phyloP scores from a whole-genome alignment of 2,113 vertebrate genomes.

The Tragulus kanchil region DNA sequence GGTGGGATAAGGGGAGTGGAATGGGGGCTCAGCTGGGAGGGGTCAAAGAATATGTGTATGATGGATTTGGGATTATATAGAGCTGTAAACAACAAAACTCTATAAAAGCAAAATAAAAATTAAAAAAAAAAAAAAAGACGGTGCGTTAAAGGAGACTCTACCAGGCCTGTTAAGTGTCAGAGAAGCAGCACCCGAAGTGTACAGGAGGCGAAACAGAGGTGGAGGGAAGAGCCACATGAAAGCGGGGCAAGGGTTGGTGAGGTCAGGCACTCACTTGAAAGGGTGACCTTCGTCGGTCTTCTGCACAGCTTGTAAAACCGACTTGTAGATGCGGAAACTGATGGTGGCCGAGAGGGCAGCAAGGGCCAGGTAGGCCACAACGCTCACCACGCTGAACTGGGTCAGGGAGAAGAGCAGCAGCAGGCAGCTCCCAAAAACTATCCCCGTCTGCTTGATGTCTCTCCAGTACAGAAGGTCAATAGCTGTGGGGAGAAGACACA shows the following conservation, averaged over 20 bases:
- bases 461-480: conserved; percentile 99
- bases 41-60: no score
- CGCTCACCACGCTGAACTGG: conserved; percentile 99
- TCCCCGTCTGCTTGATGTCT: conserved; percentile 97
- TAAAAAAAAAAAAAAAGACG: background rate
- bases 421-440: conserved; percentile 95
- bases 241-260: background rate
- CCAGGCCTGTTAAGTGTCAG: background rate
- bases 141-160: background rate
- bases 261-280: conserved; percentile 93
- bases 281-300: conserved; percentile 99
- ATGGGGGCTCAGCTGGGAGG: no score
- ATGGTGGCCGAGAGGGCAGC: conserved; percentile 98
- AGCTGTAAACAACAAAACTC: no score
- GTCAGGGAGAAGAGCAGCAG: conserved; percentile 99
- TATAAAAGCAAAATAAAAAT: no score
- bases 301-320: conserved; percentile 98
- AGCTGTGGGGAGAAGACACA: conserved; percentile 87
- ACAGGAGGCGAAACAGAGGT: background rate
- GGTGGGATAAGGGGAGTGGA: no score
- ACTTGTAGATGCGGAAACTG: conserved; percentile 99
- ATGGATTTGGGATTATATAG: no score
- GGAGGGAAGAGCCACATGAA: no score
- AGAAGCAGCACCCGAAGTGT: fast-evolving
- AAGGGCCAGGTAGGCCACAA: conserved; percentile 97